These are phyloP conservation scores for Megalops atlanticus DNA, from an alignment of 2,113 vertebrate genomes.

Conservation along the genomic window DNA sequence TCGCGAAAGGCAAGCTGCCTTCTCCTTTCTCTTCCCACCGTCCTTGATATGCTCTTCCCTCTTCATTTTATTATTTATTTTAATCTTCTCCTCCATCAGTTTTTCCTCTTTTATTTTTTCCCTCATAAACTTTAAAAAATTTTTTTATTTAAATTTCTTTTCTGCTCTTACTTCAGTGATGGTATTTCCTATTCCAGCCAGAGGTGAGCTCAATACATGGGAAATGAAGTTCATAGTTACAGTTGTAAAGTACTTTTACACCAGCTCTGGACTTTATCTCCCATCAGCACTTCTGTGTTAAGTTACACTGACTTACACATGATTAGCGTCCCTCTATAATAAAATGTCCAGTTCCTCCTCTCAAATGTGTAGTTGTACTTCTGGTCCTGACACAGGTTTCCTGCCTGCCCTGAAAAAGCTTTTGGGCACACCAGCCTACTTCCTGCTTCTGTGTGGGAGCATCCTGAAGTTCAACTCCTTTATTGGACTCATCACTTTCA, in stretches of 20 bases:
- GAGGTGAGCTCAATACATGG: no score
- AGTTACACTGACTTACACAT: not conserved
- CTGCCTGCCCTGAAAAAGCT: constrained; percentile 76
- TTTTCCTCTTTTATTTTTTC: not conserved
- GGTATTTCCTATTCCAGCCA: no score
- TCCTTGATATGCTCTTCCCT: not conserved
- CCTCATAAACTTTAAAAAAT: no score
- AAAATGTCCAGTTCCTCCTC: not conserved
- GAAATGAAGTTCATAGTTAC: no score
- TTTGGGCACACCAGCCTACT: constrained; percentile 75
- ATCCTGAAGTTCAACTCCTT: constrained; percentile 75
- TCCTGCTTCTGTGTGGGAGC: constrained; percentile 63
- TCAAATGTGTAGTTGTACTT: not conserved
- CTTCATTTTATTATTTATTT: no score
- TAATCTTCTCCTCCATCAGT: not conserved
- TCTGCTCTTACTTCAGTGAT: no score
- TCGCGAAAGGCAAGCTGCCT: constrained; percentile 61
- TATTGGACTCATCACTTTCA: constrained; percentile 80
- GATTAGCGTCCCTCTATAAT: not conserved
- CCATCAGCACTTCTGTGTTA: not conserved
- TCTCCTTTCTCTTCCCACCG: no score
- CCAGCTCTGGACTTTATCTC: no score
- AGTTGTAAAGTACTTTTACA: no score
- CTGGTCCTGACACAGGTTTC: constrained; percentile 73
- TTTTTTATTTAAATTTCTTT: no score